A percentile compares a stretch with the other conserved stretches of the same genome.
Evolutionary conservation across 2,888 invertebrate genomes (phyloP).

Genomic region (Piscicola geometra): DNA sequence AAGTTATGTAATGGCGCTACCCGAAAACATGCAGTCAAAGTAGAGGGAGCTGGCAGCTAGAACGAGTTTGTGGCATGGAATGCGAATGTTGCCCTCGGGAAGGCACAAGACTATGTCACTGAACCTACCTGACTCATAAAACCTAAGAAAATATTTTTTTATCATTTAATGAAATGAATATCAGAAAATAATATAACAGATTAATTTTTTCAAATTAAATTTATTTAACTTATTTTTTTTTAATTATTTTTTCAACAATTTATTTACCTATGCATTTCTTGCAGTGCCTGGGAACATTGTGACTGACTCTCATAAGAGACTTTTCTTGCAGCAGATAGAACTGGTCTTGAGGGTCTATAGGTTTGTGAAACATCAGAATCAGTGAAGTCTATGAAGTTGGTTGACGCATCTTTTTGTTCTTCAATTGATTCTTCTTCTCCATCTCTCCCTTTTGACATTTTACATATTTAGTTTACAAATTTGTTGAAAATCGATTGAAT

Average conservation of each 20-base stretch:
- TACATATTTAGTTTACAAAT: not conserved
- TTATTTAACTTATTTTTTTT: not conserved
- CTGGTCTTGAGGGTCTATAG: constrained; percentile 37
- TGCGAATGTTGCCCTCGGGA: constrained; percentile 33
- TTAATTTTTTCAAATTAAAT: too few species aligned
- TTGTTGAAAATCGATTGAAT: too few species aligned
- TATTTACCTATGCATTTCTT: constrained; percentile 43
- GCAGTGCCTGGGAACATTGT: constrained; percentile 39
- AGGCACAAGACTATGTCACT: constrained; percentile 41
- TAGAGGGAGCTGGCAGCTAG: constrained; percentile 55
- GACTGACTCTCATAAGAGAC: constrained; percentile 39
- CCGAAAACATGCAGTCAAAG: constrained; percentile 55
- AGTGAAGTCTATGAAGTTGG: constrained; percentile 38
- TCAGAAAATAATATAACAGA: too few species aligned
- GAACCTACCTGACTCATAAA: constrained; percentile 42
- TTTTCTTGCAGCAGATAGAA: constrained; percentile 33
- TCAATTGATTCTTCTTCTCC: constrained; percentile 12
- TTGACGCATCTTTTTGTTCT: constrained; percentile 5
- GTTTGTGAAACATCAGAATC: constrained; percentile 16
- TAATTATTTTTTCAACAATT: not conserved
- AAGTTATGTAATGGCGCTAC: constrained; percentile 49
- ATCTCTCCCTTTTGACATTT: not conserved
- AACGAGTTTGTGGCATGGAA: constrained; percentile 54
- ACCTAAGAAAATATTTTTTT: too few species aligned
- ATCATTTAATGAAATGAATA: too few species aligned